phyloP scores from a whole-genome alignment of 2,113 vertebrate species.

The Pseudolaguvia tuberculata region DNA sequence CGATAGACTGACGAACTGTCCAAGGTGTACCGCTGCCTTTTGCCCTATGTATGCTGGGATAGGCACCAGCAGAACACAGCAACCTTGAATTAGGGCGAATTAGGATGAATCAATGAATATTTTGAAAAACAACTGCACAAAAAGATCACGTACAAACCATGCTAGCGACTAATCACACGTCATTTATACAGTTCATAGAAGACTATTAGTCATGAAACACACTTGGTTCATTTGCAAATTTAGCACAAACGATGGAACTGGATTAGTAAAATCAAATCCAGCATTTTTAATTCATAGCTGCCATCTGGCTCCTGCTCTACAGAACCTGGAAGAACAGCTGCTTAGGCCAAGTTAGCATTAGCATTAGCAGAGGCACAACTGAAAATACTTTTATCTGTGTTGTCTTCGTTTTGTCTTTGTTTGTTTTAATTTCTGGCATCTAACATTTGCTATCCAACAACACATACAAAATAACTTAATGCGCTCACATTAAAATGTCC shows the following conservation, averaged over 20 bases:
- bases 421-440: not conserved
- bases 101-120: too few species aligned
- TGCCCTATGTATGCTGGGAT: too few species aligned
- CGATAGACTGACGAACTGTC: too few species aligned
- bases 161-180: not conserved
- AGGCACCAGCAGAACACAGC: too few species aligned
- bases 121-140: too few species aligned
- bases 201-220: not conserved
- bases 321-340: conserved; percentile 4
- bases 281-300: conserved; percentile 5
- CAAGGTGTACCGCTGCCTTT: too few species aligned
- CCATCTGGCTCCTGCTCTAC: conserved; percentile 1
- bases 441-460: not conserved
- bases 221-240: not conserved
- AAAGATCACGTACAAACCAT: too few species aligned
- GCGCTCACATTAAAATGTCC: not conserved
- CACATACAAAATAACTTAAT: not conserved
- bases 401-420: not conserved
- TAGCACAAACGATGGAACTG: not conserved
- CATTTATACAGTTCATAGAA: not conserved
- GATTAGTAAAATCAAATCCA: conserved; percentile 14
- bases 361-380: not conserved
- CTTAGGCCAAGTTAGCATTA: not conserved
- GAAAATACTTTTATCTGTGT: not conserved
- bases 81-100: too few species aligned